Percentiles rank a stretch among this genome's conserved stretches.
Conservation (phyloP, 2,797 vertebrate genomes). For the Leucoraja ocellata region DNA sequence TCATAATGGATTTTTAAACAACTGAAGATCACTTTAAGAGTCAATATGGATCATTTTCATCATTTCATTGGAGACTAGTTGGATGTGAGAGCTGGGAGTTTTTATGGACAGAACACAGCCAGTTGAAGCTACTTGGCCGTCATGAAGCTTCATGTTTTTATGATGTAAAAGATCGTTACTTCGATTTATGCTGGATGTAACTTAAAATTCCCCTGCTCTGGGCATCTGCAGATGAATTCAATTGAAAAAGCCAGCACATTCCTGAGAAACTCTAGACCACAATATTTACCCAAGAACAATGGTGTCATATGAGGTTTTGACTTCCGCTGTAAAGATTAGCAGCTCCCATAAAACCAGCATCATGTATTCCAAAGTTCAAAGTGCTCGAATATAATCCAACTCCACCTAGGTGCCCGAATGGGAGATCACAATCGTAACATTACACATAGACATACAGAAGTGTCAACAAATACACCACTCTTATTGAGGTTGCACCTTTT, state of each 20-base stretch:
- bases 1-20: background rate
- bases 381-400: background rate
- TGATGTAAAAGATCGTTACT: background rate
- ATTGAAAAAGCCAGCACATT: background rate
- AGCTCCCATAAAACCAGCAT: background rate
- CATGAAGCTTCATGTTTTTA: background rate
- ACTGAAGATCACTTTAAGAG: background rate
- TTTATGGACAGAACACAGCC: background rate
- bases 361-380: constrained; percentile 13
- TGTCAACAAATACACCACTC: background rate
- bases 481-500: background rate
- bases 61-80: background rate
- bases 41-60: background rate
- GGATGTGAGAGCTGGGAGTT: too few relatives aligned
- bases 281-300: background rate
- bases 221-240: background rate
- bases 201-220: background rate
- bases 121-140: background rate
- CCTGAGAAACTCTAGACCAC: background rate
- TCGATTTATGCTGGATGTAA: background rate
- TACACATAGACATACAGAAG: too few relatives aligned
- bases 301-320: background rate
- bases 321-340: constrained; percentile 18
- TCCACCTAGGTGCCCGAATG: background rate
- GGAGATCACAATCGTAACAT: background rate